phyloP scores from a whole-genome alignment of 2,888 invertebrate species.

The Diplolepis rosae region DNA sequence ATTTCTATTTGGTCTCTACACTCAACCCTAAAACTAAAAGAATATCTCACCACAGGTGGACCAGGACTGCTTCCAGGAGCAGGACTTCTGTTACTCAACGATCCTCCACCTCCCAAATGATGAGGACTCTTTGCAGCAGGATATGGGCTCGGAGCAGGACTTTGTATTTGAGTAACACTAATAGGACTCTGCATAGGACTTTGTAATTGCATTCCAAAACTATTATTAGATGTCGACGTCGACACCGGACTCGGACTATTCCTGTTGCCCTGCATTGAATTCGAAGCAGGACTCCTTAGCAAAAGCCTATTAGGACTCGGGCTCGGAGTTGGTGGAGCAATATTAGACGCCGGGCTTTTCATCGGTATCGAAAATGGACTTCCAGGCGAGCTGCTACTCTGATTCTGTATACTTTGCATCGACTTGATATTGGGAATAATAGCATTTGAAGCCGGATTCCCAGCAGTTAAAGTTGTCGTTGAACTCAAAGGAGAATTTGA shows the following conservation, averaged over 20 bases:
- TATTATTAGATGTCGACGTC: conserved; percentile 62
- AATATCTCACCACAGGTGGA: conserved; percentile 66
- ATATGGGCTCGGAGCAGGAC: conserved; percentile 71
- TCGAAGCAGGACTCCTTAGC: conserved; percentile 70
- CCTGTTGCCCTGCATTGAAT: conserved; percentile 69
- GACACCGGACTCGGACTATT: conserved; percentile 71
- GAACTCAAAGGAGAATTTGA: conserved; percentile 44
- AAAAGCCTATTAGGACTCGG: conserved; percentile 70
- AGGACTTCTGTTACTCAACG: conserved; percentile 69
- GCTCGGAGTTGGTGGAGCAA: conserved; percentile 71
- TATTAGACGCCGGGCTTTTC: conserved; percentile 71
- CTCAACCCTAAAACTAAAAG: too few species aligned
- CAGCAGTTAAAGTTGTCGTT: conserved; percentile 39
- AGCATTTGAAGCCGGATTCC: conserved; percentile 38
- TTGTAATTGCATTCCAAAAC: conserved; percentile 69
- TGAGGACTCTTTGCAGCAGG: conserved; percentile 72
- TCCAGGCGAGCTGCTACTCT: conserved; percentile 68
- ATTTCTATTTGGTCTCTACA: too few species aligned
- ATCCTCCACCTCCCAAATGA: conserved; percentile 61
- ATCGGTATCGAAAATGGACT: conserved; percentile 72
- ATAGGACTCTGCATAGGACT: conserved; percentile 73
- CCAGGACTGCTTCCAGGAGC: conserved; percentile 72
- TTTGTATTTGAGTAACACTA: conserved; percentile 70
- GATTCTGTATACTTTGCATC: conserved; percentile 69
- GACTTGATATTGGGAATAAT: conserved; percentile 61